These are phyloP conservation scores for Takifugu flavidus DNA, from an alignment of 2,113 vertebrate species.

Conservation along the genomic window DNA sequence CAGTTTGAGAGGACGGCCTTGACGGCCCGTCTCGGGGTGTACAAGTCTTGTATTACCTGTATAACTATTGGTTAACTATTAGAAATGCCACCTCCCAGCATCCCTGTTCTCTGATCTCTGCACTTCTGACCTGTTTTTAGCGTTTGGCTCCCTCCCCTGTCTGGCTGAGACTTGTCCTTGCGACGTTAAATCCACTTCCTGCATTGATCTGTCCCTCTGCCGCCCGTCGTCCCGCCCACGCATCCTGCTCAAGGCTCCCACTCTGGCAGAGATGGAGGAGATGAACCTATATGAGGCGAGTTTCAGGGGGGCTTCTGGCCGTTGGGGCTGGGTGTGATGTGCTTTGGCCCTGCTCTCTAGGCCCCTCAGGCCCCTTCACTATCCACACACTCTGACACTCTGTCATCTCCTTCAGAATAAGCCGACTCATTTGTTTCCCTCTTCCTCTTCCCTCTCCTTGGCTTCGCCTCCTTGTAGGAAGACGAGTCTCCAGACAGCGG, in stretches of 20 bases:
- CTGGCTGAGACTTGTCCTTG: constrained; percentile 79
- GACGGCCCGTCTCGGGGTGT: too few species aligned
- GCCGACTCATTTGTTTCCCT: neutral
- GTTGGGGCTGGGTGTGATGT: too few species aligned
- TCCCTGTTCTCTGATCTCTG: neutral
- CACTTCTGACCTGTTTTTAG: constrained; percentile 21
- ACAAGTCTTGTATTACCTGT: too few species aligned
- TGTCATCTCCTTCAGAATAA: too few species aligned
- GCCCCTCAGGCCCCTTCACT: neutral
- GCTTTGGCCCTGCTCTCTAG: too few species aligned
- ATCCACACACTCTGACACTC: too few species aligned
- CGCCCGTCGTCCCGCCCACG: constrained; percentile 69
- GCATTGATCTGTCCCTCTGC: constrained; percentile 82
- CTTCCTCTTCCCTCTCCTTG: neutral
- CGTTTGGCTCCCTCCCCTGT: constrained; percentile 91
- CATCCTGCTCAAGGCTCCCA: constrained; percentile 90
- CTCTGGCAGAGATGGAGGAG: constrained; percentile 95
- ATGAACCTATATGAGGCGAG: constrained; percentile 89
- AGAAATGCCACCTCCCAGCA: too few species aligned
- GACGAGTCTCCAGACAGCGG: constrained; percentile 83
- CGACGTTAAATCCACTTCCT: constrained; percentile 83
- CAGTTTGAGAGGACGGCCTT: too few species aligned
- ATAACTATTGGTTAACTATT: neutral
- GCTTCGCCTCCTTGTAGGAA: constrained; percentile 74
- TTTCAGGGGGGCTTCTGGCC: neutral